These are phyloP conservation scores for Drosophila kepulauana DNA, from an alignment of 1,140 invertebrate genomes.

Conservation along the genomic window DNA sequence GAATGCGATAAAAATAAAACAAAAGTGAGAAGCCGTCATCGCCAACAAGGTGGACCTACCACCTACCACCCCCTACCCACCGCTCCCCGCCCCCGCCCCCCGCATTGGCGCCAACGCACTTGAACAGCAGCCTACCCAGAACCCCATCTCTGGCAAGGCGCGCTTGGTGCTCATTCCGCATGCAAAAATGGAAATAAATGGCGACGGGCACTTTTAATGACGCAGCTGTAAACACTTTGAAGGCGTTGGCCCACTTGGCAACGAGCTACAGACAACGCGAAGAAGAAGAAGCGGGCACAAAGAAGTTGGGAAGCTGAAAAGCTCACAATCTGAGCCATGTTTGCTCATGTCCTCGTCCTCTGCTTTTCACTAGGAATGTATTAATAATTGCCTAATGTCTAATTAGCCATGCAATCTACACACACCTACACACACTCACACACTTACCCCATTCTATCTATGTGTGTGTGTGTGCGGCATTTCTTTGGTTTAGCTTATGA, in stretches of 20 bases:
- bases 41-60: constrained; percentile 37
- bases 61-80: not conserved
- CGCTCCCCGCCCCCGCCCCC: too few species aligned
- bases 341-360: constrained; percentile 51
- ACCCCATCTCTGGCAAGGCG: not conserved
- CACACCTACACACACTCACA: constrained; percentile 1
- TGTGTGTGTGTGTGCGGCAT: not conserved
- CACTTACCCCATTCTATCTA: not conserved
- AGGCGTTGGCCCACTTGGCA: constrained; percentile 70
- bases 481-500: not conserved
- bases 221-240: constrained; percentile 76
- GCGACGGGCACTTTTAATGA: constrained; percentile 72
- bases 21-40: constrained; percentile 65
- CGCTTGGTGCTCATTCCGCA: not conserved
- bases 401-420: constrained; percentile 66
- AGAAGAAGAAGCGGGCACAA: not conserved
- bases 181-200: constrained; percentile 58
- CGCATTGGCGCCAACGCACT: not conserved
- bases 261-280: not conserved
- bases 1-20: constrained; percentile 70
- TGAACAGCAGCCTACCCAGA: constrained; percentile 14
- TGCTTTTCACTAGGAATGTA: constrained; percentile 49
- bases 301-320: constrained; percentile 3
- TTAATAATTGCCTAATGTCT: constrained; percentile 79
- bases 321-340: constrained; percentile 51